Evolutionary conservation across 1,140 invertebrate genomes (phyloP).

Genomic region (Paraescarpia echinospica): DNA sequence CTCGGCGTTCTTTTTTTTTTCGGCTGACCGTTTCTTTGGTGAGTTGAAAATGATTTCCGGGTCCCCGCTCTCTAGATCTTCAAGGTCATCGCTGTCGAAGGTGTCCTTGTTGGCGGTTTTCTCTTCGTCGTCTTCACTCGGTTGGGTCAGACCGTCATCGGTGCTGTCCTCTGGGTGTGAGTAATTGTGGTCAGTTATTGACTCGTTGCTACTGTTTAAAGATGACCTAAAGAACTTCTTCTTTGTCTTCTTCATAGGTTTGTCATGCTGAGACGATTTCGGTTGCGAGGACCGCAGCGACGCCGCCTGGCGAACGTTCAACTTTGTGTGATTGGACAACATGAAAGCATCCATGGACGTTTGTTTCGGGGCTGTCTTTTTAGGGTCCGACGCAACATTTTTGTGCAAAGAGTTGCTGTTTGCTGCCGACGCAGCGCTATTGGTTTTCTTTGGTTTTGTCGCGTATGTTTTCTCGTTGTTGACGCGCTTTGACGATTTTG

Average conservation of each 20-base stretch:
- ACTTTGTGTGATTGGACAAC: neutral
- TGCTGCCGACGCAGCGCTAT: neutral
- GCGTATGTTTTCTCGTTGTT: neutral
- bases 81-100: neutral
- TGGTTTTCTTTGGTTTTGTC: slow-evolving; percentile 1
- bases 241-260: neutral
- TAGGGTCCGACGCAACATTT: neutral
- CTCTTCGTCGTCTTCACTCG: neutral
- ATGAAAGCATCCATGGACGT: neutral
- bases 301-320: neutral
- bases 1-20: neutral
- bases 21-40: neutral
- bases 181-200: neutral
- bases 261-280: neutral
- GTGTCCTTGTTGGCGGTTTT: neutral
- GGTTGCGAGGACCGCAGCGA: neutral
- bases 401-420: neutral
- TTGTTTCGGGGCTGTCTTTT: neutral
- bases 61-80: neutral
- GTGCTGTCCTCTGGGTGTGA: neutral
- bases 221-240: neutral
- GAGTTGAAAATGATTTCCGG: neutral
- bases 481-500: neutral
- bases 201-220: neutral
- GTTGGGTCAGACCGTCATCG: neutral